phyloP scores from a whole-genome alignment of 2,113 vertebrate species.

The Caranx ignobilis region DNA sequence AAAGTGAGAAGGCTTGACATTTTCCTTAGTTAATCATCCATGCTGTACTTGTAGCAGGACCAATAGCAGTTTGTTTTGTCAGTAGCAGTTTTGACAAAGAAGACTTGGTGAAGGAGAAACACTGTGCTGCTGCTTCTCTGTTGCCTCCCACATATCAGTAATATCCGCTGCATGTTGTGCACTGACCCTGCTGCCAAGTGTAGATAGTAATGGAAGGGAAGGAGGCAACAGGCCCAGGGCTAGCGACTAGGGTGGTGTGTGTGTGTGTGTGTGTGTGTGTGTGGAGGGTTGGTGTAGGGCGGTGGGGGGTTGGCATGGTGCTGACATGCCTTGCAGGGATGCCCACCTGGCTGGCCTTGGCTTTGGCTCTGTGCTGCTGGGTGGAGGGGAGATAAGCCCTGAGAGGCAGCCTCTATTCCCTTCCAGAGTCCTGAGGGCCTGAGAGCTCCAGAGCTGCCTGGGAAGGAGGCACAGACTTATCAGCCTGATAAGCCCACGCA shows the following conservation, averaged over 20 bases:
- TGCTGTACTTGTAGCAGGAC: neutral
- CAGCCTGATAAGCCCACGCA: constrained; percentile 71
- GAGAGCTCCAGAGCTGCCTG: constrained; percentile 44
- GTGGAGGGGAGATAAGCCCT: constrained; percentile 73
- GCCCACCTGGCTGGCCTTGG: constrained; percentile 76
- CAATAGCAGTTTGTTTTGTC: neutral
- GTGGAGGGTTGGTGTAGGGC: neutral
- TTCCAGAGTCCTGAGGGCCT: constrained; percentile 44
- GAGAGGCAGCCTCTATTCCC: constrained; percentile 62
- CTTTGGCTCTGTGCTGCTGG: constrained; percentile 41
- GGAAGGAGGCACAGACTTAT: constrained; percentile 69
- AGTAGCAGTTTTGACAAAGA: neutral
- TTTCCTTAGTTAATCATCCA: no score
- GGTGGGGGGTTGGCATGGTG: constrained; percentile 38
- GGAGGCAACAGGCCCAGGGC: constrained; percentile 26
- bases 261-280: constrained; percentile 10
- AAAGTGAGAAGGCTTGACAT: no score
- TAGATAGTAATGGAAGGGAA: constrained; percentile 59
- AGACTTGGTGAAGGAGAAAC: neutral
- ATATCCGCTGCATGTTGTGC: constrained; percentile 38
- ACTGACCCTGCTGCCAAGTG: constrained; percentile 51
- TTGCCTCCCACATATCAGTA: constrained; percentile 27
- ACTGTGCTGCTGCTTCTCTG: neutral
- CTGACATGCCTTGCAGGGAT: constrained; percentile 55
- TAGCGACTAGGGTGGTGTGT: constrained; percentile 5